These are phyloP conservation scores for Caenorhabditis inopinata DNA, from an alignment of 1,140 invertebrate species.

Conservation along the genomic window DNA sequence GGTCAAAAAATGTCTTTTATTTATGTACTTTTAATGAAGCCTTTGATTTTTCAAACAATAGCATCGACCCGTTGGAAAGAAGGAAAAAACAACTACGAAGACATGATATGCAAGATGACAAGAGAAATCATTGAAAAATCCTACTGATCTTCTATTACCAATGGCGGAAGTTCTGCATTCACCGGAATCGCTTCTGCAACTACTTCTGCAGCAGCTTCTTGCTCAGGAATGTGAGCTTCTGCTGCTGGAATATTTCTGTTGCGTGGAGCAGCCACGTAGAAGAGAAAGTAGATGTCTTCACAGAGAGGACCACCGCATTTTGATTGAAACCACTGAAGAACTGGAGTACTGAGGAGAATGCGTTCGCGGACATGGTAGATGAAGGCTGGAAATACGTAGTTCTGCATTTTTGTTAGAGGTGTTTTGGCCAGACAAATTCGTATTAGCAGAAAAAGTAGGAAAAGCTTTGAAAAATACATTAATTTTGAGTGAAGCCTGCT, in stretches of 20 bases:
- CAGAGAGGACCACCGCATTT: not conserved
- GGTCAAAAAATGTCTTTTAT: too few relatives aligned
- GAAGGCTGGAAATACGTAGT: not conserved
- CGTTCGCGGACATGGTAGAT: slow-evolving; percentile 15
- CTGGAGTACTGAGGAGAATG: slow-evolving; percentile 19
- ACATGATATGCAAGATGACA: not conserved
- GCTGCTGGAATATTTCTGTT: not conserved
- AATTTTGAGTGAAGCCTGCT: too few relatives aligned
- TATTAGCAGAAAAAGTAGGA: too few relatives aligned
- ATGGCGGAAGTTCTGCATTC: not conserved
- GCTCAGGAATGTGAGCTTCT: too few relatives aligned
- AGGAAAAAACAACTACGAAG: not conserved
- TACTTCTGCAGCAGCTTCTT: not conserved
- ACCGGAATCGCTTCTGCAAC: not conserved
- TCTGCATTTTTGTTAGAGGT: too few relatives aligned
- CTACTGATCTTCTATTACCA: not conserved
- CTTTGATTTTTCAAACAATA: too few relatives aligned
- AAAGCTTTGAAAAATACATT: too few relatives aligned
- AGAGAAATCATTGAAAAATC: not conserved
- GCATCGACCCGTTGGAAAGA: not conserved
- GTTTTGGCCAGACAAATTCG: too few relatives aligned
- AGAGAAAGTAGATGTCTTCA: slow-evolving; percentile 16
- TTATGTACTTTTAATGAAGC: too few relatives aligned
- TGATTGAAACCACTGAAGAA: slow-evolving; percentile 18
- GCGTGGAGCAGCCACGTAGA: not conserved